Percentiles rank a stretch among this genome's conserved stretches.
Conservation (phyloP, 2,888 invertebrate genomes). For the Heliconius sara region DNA sequence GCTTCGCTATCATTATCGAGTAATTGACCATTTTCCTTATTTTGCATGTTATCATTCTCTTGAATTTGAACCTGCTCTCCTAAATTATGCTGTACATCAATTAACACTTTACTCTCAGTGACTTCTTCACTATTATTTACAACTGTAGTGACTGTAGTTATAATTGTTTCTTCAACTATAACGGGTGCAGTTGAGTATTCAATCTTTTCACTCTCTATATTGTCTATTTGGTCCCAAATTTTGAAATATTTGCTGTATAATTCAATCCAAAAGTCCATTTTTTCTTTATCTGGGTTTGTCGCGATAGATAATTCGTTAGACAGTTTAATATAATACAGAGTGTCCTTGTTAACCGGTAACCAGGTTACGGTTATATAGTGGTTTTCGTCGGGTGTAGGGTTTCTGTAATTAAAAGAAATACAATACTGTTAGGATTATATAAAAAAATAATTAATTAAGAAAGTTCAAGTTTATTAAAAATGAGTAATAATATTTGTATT, state of each 20-base stretch:
- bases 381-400: slow-evolving; percentile 77
- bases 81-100: slow-evolving; percentile 35
- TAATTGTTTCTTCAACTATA: slow-evolving; percentile 48
- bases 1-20: slow-evolving; percentile 34
- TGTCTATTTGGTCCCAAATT: slow-evolving; percentile 68
- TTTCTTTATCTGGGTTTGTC: slow-evolving; percentile 67
- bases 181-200: slow-evolving; percentile 44
- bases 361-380: slow-evolving; percentile 71
- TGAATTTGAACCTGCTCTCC: slow-evolving; percentile 13
- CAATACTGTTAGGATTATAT: too few species aligned
- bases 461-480: too few species aligned
- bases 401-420: slow-evolving; percentile 58
- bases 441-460: too few species aligned
- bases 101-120: slow-evolving; percentile 28
- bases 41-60: slow-evolving; percentile 23
- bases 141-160: slow-evolving; percentile 43
- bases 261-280: slow-evolving; percentile 76
- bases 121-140: slow-evolving; percentile 27
- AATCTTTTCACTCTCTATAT: slow-evolving; percentile 46
- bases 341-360: slow-evolving; percentile 73
- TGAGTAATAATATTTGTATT: too few species aligned
- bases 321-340: slow-evolving; percentile 66
- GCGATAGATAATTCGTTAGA: slow-evolving; percentile 64
- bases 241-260: slow-evolving; percentile 71
- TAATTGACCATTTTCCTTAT: slow-evolving; percentile 10